phyloP scores from a whole-genome alignment of 1,140 invertebrate genomes.

The Batillaria attramentaria region DNA sequence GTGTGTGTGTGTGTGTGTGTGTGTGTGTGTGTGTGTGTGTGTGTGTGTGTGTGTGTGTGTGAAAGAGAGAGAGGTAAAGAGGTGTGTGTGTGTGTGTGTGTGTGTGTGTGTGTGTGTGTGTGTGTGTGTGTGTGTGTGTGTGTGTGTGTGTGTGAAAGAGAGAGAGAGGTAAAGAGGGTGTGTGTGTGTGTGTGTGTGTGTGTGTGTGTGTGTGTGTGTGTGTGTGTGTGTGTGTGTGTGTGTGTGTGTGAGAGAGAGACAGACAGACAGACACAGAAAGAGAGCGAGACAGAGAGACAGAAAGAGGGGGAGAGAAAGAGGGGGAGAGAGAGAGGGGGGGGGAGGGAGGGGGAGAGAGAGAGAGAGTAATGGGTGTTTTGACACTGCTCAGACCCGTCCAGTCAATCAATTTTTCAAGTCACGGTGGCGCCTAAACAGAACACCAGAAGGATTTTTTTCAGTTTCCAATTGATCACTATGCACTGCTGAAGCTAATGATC shows the following conservation, averaged over 20 bases:
- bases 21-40: too few species aligned
- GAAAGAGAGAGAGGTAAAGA: too few species aligned
- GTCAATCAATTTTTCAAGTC: too few species aligned
- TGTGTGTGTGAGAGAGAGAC: conserved; percentile 14
- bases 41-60: too few species aligned
- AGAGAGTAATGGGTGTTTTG: too few species aligned
- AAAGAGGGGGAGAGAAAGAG: conserved; percentile 8
- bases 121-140: conserved; percentile 16
- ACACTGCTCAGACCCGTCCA: too few species aligned
- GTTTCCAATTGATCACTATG: too few species aligned
- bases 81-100: not conserved
- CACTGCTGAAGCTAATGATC: too few species aligned
- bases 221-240: not conserved
- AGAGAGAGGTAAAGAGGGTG: not conserved
- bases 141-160: conserved; percentile 3
- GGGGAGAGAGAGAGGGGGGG: not conserved
- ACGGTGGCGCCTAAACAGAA: too few species aligned
- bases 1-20: too few species aligned
- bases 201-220: not conserved
- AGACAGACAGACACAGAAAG: conserved; percentile 4
- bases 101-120: not conserved
- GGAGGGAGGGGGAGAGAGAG: too few species aligned
- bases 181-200: conserved; percentile 8
- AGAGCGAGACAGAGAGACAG: not conserved
- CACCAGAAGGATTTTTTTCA: too few species aligned